Conservation (phyloP, 2,888 invertebrate genomes). For the Apamea anceps region DNA sequence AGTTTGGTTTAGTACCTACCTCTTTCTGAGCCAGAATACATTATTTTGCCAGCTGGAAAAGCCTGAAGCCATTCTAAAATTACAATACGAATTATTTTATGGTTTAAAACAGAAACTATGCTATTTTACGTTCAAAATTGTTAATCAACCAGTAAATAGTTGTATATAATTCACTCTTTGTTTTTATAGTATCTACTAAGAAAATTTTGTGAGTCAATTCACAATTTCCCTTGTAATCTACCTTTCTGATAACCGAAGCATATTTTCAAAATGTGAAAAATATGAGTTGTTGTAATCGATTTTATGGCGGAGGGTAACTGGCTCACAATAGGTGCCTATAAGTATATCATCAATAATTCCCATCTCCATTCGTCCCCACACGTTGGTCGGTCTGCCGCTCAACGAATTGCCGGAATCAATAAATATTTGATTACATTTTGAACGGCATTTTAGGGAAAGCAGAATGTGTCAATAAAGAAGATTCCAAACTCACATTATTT, state of each 20-base stretch:
- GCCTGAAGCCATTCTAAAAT: conserved; percentile 11
- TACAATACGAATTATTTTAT: conserved; percentile 12
- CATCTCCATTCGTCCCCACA: conserved; percentile 70
- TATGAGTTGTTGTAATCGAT: conserved; percentile 41
- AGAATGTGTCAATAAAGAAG: conserved; percentile 66
- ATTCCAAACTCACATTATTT: conserved; percentile 53
- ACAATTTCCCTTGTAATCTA: not conserved
- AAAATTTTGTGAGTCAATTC: not conserved
- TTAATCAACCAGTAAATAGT: conserved; percentile 5
- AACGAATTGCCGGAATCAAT: conserved; percentile 79
- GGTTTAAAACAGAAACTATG: conserved; percentile 5
- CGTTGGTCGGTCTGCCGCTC: conserved; percentile 68
- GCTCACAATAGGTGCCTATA: conserved; percentile 54
- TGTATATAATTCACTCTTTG: not conserved
- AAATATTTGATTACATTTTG: conserved; percentile 77
- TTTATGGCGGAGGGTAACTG: conserved; percentile 57
- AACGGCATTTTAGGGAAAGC: conserved; percentile 68
- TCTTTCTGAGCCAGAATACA: conserved; percentile 40
- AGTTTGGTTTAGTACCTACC: conserved; percentile 35
- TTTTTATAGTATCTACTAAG: not conserved
- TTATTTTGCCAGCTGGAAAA: conserved; percentile 32
- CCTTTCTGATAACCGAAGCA: too few species aligned
- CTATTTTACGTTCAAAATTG: not conserved
- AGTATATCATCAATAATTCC: conserved; percentile 75
- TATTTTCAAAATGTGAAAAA: conserved; percentile 6